Evolutionary conservation across 1,140 invertebrate species (phyloP).

Genomic region (Periplaneta americana): DNA sequence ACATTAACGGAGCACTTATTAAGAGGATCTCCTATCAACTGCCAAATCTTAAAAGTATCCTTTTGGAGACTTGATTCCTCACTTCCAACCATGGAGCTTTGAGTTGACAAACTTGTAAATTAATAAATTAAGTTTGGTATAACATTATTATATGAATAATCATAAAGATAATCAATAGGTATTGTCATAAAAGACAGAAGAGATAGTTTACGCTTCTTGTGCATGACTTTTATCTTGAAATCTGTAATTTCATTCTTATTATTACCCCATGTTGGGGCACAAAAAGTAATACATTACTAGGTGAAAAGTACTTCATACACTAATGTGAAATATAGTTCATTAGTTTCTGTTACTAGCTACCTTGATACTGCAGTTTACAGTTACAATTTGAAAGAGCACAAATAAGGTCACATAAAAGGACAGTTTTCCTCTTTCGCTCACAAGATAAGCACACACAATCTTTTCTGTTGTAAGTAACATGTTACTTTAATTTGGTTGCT

Average conservation of each 20-base stretch:
- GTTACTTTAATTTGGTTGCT: not conserved
- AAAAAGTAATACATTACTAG: not conserved
- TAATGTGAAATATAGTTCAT: not conserved
- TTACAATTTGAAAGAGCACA: not conserved
- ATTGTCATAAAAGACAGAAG: not conserved
- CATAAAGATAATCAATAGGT: not conserved
- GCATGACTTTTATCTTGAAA: not conserved
- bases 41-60: not conserved
- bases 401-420: not conserved
- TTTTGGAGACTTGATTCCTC: not conserved
- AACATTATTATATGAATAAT: not conserved
- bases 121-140: not conserved
- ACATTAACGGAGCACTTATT: not conserved
- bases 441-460: not conserved
- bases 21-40: not conserved
- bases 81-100: not conserved
- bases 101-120: not conserved
- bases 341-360: not conserved
- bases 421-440: not conserved
- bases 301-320: not conserved
- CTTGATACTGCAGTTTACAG: not conserved
- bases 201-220: not conserved
- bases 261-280: not conserved
- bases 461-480: not conserved
- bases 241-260: not conserved